Conservation (phyloP, 2,797 vertebrate genomes). For the Lacerta agilis region DNA sequence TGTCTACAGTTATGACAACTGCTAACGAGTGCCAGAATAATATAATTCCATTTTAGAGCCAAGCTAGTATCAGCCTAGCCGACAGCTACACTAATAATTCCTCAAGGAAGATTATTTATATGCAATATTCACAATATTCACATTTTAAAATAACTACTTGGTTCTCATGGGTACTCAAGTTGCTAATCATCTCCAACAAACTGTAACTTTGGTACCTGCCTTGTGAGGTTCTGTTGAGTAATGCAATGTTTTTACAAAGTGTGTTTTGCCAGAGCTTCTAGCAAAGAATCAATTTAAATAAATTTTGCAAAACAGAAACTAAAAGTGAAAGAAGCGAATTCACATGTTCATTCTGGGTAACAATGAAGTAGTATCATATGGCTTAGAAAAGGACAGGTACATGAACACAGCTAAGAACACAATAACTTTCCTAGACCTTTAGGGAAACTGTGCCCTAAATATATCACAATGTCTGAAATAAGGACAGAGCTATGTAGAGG, state of each 20-base stretch:
- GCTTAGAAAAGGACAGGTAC: constrained; percentile 46
- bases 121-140: constrained; percentile 8
- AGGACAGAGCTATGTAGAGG: too few relatives aligned
- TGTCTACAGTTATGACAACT: background rate
- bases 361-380: constrained; percentile 51
- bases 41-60: background rate
- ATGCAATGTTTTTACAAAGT: constrained; percentile 42
- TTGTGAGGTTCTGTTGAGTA: constrained; percentile 53
- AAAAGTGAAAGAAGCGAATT: constrained; percentile 61
- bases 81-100: background rate
- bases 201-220: constrained; percentile 41
- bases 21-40: background rate
- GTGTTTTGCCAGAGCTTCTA: constrained; percentile 48
- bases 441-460: constrained; percentile 49
- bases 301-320: constrained; percentile 54
- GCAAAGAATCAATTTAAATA: background rate
- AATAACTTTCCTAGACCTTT: constrained; percentile 62
- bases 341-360: constrained; percentile 62
- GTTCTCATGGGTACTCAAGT: constrained; percentile 31
- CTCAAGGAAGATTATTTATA: constrained; percentile 14
- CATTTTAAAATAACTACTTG: constrained; percentile 20
- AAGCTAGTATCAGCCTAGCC: constrained; percentile 7
- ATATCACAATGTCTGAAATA: too few relatives aligned
- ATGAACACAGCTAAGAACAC: constrained; percentile 45
- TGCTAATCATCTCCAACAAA: constrained; percentile 57